These are phyloP conservation scores for Drosophila lini DNA, from an alignment of 1,140 invertebrate genomes.

Conservation along the genomic window DNA sequence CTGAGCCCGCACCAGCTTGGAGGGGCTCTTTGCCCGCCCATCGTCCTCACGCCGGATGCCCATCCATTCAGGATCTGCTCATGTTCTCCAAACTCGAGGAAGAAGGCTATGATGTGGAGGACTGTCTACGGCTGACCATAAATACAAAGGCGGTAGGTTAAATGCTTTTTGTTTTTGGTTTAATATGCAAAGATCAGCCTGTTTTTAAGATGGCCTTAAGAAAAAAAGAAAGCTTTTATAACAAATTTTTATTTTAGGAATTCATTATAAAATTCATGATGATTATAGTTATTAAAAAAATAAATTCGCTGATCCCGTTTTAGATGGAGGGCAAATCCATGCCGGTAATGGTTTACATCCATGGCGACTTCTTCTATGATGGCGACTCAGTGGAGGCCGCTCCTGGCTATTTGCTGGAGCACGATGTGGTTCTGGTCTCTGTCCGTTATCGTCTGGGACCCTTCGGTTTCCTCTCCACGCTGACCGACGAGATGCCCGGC, in stretches of 20 bases:
- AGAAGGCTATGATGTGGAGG: conserved; percentile 68
- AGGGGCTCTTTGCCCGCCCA: conserved; percentile 76
- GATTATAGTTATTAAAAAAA: not conserved
- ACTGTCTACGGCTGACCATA: conserved; percentile 70
- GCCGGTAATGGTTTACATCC: conserved; percentile 83
- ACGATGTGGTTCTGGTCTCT: conserved; percentile 85
- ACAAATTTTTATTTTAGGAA: not conserved
- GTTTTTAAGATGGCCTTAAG: no score
- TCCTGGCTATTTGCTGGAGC: conserved; percentile 84
- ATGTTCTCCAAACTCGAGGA: conserved; percentile 59
- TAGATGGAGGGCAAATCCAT: conserved; percentile 56
- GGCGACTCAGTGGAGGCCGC: conserved; percentile 69
- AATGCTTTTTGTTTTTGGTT: not conserved
- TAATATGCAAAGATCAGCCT: not conserved
- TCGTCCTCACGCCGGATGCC: conserved; percentile 67
- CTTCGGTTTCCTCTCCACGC: conserved; percentile 86
- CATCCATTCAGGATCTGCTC: conserved; percentile 68
- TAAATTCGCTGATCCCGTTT: not conserved
- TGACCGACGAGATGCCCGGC: conserved; percentile 87
- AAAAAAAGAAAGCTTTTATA: no score
- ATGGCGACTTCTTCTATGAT: conserved; percentile 82
- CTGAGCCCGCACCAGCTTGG: conserved; percentile 84
- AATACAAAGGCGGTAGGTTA: conserved; percentile 72
- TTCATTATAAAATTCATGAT: not conserved
- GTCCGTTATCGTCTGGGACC: conserved; percentile 85